Evolutionary conservation across 2,888 invertebrate genomes (phyloP), one percentile per base, ranked within the genome.

Genomic region (Drosophila macrothrix): DNA sequence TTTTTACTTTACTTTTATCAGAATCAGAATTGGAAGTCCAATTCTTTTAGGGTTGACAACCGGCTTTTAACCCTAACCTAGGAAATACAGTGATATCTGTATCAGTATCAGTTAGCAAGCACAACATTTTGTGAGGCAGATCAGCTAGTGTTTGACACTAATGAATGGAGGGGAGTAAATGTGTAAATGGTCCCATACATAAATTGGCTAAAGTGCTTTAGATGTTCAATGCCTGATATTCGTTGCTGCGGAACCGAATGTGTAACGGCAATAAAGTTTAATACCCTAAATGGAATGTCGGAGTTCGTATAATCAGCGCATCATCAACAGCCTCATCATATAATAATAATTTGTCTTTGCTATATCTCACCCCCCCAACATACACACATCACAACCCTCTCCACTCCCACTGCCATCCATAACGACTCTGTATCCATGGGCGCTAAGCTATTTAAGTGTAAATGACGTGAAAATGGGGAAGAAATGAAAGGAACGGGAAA

Each of bases 381-480:
- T 3, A 31, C 19, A 16, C 29, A 14, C 4, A 37, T 46, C 12
- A 7, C 10, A 39, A 46, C 28, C 14, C 63, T 12, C 29, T 29
- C 55, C 52, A 37, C 28, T 29, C 19, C 35, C 29, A 22, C 53
- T n/a, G 35, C 29, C 49, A 58, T 12, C 60, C 52, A 64, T 39
- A 63, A 33, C n/a, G 52, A 52, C 33, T 60, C 56, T 39, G 68
- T 79, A 68, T 77, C 58, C 68, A 70, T 75, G 76, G 71, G 79
- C 80, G 73, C 78, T 86, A 87, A 80, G 82, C 78, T 87, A 87
- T 88, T 88, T 82, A 88, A 90, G 87, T 84, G 89, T 88, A 88
- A 90, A 90, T 88, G 87, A 82, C 78, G 87, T 89, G 88, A 86
- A 87, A 89, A 89, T 79, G 82, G 74, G 73, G 28, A 66, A 79